A percentile compares a stretch with the other conserved stretches of the same genome.
These are phyloP conservation scores for Meteorus cinctellus DNA, from an alignment of 2,888 invertebrate species.

Conservation along the genomic window DNA sequence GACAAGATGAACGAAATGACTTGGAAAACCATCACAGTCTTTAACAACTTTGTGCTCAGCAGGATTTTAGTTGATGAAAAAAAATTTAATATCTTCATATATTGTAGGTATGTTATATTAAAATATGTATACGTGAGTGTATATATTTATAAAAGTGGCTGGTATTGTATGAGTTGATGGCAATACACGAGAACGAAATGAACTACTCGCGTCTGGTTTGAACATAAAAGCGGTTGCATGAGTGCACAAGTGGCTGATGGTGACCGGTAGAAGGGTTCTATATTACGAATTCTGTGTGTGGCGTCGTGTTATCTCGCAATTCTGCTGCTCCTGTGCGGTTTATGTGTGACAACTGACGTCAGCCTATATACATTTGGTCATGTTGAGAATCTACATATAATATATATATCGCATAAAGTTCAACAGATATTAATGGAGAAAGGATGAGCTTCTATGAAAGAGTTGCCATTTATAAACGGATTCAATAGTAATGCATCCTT, in stretches of 20 bases:
- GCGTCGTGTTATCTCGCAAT: constrained; percentile 7
- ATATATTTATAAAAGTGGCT: background rate
- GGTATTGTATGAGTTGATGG: background rate
- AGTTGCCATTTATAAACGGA: background rate
- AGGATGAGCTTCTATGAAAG: too few relatives aligned
- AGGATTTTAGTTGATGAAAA: too few relatives aligned
- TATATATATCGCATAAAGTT: background rate
- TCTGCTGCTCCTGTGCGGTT: background rate
- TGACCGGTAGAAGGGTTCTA: constrained; percentile 3
- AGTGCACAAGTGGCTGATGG: constrained; percentile 7
- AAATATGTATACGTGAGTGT: background rate
- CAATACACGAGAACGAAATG: constrained; percentile 3
- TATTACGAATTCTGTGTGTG: constrained; percentile 3
- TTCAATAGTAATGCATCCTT: background rate
- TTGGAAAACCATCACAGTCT: too few relatives aligned
- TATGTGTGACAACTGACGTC: constrained; percentile 2
- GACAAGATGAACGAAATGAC: too few relatives aligned
- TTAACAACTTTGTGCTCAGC: too few relatives aligned
- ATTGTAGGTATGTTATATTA: too few relatives aligned
- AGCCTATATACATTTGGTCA: background rate
- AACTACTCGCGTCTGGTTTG: constrained; percentile 4
- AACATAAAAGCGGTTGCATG: constrained; percentile 1
- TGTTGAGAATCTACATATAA: background rate
- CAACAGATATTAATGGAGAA: too few relatives aligned
- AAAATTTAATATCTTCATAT: too few relatives aligned